Percentiles rank a stretch among this genome's conserved stretches.
These are phyloP conservation scores for Eucriotettix oculatus DNA, from an alignment of 2,888 invertebrate species.

Conservation along the genomic window DNA sequence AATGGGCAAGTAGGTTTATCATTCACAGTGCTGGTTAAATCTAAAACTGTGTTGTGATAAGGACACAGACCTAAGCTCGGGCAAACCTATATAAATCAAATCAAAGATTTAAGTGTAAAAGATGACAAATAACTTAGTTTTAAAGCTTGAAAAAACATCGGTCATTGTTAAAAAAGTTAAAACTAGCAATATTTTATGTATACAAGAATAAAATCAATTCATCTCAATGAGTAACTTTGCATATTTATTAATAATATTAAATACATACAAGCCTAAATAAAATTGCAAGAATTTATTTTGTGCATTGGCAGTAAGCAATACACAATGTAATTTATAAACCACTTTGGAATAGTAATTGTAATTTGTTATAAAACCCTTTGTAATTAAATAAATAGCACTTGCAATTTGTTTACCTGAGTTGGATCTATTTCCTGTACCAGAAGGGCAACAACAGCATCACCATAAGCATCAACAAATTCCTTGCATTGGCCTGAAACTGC, in stretches of 20 bases:
- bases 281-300: no score
- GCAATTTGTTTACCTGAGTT: constrained; percentile 33
- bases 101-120: background rate
- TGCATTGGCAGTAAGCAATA: no score
- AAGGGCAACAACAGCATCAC: constrained; percentile 60
- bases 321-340: no score
- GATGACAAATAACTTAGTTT: no score
- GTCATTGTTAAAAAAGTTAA: background rate
- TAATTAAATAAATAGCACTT: background rate
- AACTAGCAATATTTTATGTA: background rate
- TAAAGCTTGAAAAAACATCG: background rate
- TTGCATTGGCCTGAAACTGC: constrained; percentile 46
- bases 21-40: constrained; percentile 29
- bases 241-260: no score
- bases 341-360: no score
- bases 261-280: no score
- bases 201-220: no score
- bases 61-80: constrained; percentile 56
- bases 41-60: constrained; percentile 21
- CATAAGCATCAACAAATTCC: constrained; percentile 62
- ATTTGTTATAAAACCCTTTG: background rate
- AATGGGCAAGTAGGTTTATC: constrained; percentile 61
- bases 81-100: constrained; percentile 36
- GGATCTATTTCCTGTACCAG: constrained; percentile 66
- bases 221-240: no score